Percentiles rank a stretch among this genome's conserved stretches.
These are phyloP conservation scores for Lithosia quadra DNA, from an alignment of 2,888 invertebrate genomes.

Conservation along the genomic window DNA sequence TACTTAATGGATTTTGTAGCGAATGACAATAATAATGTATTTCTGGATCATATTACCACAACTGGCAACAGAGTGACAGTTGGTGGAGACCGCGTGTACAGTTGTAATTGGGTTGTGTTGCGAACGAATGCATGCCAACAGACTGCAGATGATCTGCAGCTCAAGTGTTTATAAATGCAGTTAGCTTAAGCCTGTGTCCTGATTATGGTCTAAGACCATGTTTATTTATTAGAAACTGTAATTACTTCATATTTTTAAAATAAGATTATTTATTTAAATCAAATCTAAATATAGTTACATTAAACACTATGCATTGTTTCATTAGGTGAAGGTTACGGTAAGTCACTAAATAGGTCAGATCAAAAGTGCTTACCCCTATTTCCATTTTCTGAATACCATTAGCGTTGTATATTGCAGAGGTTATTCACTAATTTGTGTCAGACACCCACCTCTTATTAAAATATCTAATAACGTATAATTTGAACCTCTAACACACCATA, in stretches of 20 bases:
- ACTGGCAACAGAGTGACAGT: background rate
- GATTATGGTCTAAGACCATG: too few relatives aligned
- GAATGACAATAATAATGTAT: too few relatives aligned
- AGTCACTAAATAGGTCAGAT: background rate
- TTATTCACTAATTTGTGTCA: background rate
- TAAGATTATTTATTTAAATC: too few relatives aligned
- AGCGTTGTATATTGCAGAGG: background rate
- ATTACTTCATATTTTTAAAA: too few relatives aligned
- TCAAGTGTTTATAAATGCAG: too few relatives aligned
- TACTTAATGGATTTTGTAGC: too few relatives aligned
- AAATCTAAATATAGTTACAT: background rate
- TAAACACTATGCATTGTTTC: background rate
- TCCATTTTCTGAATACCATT: background rate
- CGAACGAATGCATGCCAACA: background rate
- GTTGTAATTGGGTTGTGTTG: background rate
- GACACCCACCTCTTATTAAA: background rate
- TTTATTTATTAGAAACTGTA: too few relatives aligned
- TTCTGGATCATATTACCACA: background rate
- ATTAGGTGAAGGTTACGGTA: too few relatives aligned
- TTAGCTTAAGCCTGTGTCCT: too few relatives aligned
- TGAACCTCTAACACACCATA: background rate
- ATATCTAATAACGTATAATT: conserved; percentile 3
- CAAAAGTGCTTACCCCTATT: too few relatives aligned
- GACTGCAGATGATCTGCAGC: too few relatives aligned
- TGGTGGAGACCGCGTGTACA: too few relatives aligned